A percentile compares a stretch with the other conserved stretches of the same genome.
Evolutionary conservation across 2,888 invertebrate genomes (phyloP).

Genomic region (Eubasilissa splendida): DNA sequence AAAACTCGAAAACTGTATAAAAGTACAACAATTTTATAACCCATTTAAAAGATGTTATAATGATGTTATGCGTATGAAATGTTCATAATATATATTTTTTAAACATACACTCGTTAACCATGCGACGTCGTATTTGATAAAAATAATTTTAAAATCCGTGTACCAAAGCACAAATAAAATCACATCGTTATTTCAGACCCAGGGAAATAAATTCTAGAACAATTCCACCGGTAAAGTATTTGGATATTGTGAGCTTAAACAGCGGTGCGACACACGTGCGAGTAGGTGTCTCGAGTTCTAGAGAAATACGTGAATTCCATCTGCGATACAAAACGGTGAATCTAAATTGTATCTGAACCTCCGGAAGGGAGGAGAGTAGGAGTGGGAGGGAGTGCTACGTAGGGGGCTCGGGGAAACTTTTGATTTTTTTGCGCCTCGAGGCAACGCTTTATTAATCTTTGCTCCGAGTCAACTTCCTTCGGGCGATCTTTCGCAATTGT

Average conservation of each 20-base stretch:
- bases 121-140: too few relatives aligned
- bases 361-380: background rate
- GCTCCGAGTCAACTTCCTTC: slow-evolving; percentile 30
- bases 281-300: slow-evolving; percentile 5
- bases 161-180: slow-evolving; percentile 22
- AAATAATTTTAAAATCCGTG: slow-evolving; percentile 4
- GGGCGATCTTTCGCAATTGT: slow-evolving; percentile 34
- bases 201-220: slow-evolving; percentile 19
- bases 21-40: too few relatives aligned
- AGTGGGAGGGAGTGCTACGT: background rate
- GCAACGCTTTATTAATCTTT: slow-evolving; percentile 48
- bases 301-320: slow-evolving; percentile 15
- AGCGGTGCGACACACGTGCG: slow-evolving; percentile 1
- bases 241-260: slow-evolving; percentile 19
- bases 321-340: slow-evolving; percentile 7
- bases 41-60: too few relatives aligned
- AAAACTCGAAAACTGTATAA: too few relatives aligned
- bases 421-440: slow-evolving; percentile 23
- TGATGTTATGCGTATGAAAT: too few relatives aligned
- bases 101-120: too few relatives aligned
- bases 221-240: slow-evolving; percentile 26
- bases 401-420: slow-evolving; percentile 16
- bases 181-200: slow-evolving; percentile 33
- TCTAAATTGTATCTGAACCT: slow-evolving; percentile 15
- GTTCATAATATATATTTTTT: too few relatives aligned